phyloP scores from a whole-genome alignment of 2,888 invertebrate species.

The Galeruca laticollis region DNA sequence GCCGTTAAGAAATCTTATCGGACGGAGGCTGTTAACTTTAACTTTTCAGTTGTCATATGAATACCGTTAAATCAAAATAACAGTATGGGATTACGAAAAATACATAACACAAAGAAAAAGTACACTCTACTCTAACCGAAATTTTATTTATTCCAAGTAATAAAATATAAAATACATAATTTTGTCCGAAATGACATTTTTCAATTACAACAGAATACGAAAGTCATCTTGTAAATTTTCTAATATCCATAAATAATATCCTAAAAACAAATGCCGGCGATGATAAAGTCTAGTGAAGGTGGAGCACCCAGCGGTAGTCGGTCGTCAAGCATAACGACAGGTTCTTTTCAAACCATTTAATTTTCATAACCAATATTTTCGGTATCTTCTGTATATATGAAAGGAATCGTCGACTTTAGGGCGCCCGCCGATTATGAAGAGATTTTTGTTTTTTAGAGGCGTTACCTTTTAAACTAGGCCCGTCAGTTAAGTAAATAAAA shows the following conservation, averaged over 20 bases:
- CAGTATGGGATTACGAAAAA: too few relatives aligned
- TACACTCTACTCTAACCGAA: too few relatives aligned
- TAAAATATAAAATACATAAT: neutral
- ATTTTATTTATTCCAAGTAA: neutral
- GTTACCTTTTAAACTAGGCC: slow-evolving; percentile 60
- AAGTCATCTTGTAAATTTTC: neutral
- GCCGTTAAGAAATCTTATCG: too few relatives aligned
- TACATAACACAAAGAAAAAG: too few relatives aligned
- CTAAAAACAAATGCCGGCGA: slow-evolving; percentile 17
- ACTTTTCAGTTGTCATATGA: too few relatives aligned
- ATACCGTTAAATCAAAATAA: too few relatives aligned
- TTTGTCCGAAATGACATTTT: neutral
- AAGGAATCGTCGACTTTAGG: slow-evolving; percentile 15
- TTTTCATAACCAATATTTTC: slow-evolving; percentile 43
- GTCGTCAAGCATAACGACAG: slow-evolving; percentile 9
- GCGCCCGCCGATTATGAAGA: slow-evolving; percentile 22
- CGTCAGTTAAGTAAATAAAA: slow-evolving; percentile 63
- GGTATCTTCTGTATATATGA: slow-evolving; percentile 31
- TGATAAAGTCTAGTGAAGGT: neutral
- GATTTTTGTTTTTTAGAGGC: slow-evolving; percentile 53
- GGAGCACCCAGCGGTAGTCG: slow-evolving; percentile 14
- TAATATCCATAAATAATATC: neutral
- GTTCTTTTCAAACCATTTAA: slow-evolving; percentile 31
- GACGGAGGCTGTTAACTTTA: too few relatives aligned
- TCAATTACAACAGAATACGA: neutral